These are phyloP conservation scores for Polyommatus icarus DNA, from an alignment of 2,888 invertebrate genomes.

Conservation along the genomic window DNA sequence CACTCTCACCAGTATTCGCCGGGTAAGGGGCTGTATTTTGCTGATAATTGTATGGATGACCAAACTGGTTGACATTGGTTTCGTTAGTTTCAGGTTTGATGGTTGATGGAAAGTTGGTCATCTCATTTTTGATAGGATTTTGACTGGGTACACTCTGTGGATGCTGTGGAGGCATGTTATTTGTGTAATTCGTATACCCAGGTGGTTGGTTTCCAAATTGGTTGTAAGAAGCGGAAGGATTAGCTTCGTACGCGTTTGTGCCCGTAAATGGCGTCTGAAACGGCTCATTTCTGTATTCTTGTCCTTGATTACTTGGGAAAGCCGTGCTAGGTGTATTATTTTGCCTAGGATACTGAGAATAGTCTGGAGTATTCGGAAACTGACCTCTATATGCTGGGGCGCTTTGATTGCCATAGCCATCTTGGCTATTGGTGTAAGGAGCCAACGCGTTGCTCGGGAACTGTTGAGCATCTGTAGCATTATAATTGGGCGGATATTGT, in stretches of 20 bases:
- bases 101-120: slow-evolving; percentile 50
- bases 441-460: slow-evolving; percentile 59
- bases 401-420: slow-evolving; percentile 58
- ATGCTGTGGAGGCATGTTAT: slow-evolving; percentile 54
- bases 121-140: slow-evolving; percentile 50
- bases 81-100: slow-evolving; percentile 54
- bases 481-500: slow-evolving; percentile 63
- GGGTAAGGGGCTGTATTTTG: slow-evolving; percentile 57
- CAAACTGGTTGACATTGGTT: slow-evolving; percentile 50
- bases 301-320: slow-evolving; percentile 48
- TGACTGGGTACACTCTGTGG: slow-evolving; percentile 46
- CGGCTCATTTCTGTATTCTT: slow-evolving; percentile 58
- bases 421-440: slow-evolving; percentile 61
- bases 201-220: slow-evolving; percentile 58
- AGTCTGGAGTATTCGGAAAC: slow-evolving; percentile 53
- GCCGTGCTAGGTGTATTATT: slow-evolving; percentile 35
- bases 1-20: slow-evolving; percentile 51
- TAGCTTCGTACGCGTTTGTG: slow-evolving; percentile 54
- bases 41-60: slow-evolving; percentile 56
- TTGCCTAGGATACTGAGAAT: slow-evolving; percentile 52
- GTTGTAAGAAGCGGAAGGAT: slow-evolving; percentile 55
- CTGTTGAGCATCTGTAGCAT: slow-evolving; percentile 53
- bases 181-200: slow-evolving; percentile 60
- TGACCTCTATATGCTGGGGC: slow-evolving; percentile 59
- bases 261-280: slow-evolving; percentile 56